phyloP scores from a whole-genome alignment of 92 coral and sea anemone species.

The Siderastrea siderea region DNA sequence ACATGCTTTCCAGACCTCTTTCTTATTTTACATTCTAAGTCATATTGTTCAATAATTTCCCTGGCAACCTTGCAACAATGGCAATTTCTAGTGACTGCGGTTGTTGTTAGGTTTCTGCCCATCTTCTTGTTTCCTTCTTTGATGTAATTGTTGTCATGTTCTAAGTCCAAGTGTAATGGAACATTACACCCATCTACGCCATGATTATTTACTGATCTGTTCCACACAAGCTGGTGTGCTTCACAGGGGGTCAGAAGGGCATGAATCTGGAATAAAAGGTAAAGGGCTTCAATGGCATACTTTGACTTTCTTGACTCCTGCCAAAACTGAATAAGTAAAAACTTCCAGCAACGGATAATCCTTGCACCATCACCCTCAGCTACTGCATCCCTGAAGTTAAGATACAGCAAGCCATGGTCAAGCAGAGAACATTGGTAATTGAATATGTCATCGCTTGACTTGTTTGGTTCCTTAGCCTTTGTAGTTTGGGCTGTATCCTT shows the following conservation, averaged over 20 bases:
- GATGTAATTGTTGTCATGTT: constrained; percentile 37
- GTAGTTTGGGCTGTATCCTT: too few relatives aligned
- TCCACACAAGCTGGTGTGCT: constrained; percentile 63
- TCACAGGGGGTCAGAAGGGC: constrained; percentile 65
- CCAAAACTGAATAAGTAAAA: constrained; percentile 20
- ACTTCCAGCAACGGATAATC: background rate
- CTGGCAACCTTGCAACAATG: constrained; percentile 17
- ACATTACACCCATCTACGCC: constrained; percentile 68
- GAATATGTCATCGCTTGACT: constrained; percentile 18
- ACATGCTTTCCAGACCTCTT: constrained; percentile 60
- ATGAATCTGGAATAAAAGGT: constrained; percentile 59
- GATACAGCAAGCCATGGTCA: constrained; percentile 32
- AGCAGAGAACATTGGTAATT: constrained; percentile 26
- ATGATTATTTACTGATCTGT: constrained; percentile 58
- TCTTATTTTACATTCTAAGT: constrained; percentile 27
- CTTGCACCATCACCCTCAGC: constrained; percentile 51
- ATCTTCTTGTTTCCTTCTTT: constrained; percentile 1
- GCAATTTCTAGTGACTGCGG: constrained; percentile 24
- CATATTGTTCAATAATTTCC: constrained; percentile 49
- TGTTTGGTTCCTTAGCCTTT: background rate
- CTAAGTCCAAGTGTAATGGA: constrained; percentile 59
- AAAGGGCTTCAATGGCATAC: constrained; percentile 76
- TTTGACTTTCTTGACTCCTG: constrained; percentile 27
- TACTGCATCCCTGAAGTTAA: constrained; percentile 47
- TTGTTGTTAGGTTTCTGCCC: constrained; percentile 19